A percentile compares a stretch with the other conserved stretches of the same genome.
phyloP scores from a whole-genome alignment of 2,888 invertebrate species.

The Apeira syringaria region DNA sequence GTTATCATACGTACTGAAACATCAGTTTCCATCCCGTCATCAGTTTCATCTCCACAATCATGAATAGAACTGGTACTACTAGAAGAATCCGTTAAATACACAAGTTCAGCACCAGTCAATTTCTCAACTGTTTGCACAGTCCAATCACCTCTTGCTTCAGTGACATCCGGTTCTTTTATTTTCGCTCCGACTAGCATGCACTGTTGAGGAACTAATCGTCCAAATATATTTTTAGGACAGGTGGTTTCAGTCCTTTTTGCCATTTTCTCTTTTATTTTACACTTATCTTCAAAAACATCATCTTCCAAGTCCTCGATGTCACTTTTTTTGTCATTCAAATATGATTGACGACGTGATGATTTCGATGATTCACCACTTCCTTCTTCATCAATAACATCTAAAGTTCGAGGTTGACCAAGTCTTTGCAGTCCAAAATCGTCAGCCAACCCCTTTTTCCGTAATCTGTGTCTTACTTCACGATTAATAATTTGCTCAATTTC shows the following conservation, averaged over 20 bases:
- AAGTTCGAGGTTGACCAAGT: slow-evolving; percentile 86
- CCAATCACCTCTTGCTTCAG: slow-evolving; percentile 84
- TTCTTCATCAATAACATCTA: slow-evolving; percentile 92
- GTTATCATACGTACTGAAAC: slow-evolving; percentile 75
- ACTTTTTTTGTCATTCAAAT: slow-evolving; percentile 75
- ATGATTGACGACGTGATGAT: slow-evolving; percentile 80
- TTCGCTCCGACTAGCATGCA: slow-evolving; percentile 86
- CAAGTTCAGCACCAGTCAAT: slow-evolving; percentile 86
- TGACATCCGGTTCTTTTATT: slow-evolving; percentile 80
- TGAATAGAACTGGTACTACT: slow-evolving; percentile 85
- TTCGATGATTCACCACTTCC: slow-evolving; percentile 86
- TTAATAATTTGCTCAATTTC: slow-evolving; percentile 74
- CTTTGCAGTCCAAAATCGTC: slow-evolving; percentile 64
- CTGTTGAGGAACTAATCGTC: slow-evolving; percentile 64
- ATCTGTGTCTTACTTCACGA: slow-evolving; percentile 67
- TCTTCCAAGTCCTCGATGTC: slow-evolving; percentile 76
- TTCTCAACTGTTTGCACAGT: slow-evolving; percentile 76
- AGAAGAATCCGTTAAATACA: slow-evolving; percentile 87
- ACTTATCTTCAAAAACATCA: slow-evolving; percentile 71
- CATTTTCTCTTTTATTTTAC: slow-evolving; percentile 44
- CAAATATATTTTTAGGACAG: slow-evolving; percentile 57
- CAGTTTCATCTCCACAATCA: slow-evolving; percentile 76
- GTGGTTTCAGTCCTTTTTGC: slow-evolving; percentile 39
- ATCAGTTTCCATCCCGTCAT: slow-evolving; percentile 72
- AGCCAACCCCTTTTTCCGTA: slow-evolving; percentile 65